Evolutionary conservation across 2,888 invertebrate genomes (phyloP).

Genomic region (Mythimna vitellina): DNA sequence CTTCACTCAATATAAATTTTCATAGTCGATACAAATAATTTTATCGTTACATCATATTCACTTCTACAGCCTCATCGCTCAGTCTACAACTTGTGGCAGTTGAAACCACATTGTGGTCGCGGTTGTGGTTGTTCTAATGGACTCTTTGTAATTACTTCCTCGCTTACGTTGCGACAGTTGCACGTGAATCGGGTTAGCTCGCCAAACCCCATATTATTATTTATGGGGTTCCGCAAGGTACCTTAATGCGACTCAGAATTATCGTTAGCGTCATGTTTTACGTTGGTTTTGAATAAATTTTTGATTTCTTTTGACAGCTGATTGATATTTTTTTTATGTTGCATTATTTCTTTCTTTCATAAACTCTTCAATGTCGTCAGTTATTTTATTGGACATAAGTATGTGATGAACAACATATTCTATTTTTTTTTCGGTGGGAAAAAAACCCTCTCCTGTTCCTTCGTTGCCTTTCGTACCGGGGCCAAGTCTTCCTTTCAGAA

Average conservation of each 20-base stretch:
- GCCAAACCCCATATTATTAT: slow-evolving; percentile 17
- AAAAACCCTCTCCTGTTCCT: too few species aligned
- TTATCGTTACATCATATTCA: too few species aligned
- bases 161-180: slow-evolving; percentile 72
- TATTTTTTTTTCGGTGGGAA: too few species aligned
- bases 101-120: slow-evolving; percentile 66
- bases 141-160: slow-evolving; percentile 80
- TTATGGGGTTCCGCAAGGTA: background rate
- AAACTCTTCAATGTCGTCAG: background rate
- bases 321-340: background rate
- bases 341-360: background rate
- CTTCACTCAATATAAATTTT: too few species aligned
- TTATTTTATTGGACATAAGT: too few species aligned
- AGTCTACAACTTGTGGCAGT: slow-evolving; percentile 39
- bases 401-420: background rate
- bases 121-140: slow-evolving; percentile 77
- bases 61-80: slow-evolving; percentile 29
- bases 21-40: too few species aligned
- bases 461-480: too few species aligned
- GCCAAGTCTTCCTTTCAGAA: too few species aligned
- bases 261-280: background rate
- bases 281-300: background rate
- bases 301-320: background rate
- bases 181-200: slow-evolving; percentile 59
- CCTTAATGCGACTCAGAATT: background rate